A percentile compares a stretch with the other conserved stretches of the same genome.
phyloP scores from a whole-genome alignment of 1,140 invertebrate species.

The Galleria mellonella region DNA sequence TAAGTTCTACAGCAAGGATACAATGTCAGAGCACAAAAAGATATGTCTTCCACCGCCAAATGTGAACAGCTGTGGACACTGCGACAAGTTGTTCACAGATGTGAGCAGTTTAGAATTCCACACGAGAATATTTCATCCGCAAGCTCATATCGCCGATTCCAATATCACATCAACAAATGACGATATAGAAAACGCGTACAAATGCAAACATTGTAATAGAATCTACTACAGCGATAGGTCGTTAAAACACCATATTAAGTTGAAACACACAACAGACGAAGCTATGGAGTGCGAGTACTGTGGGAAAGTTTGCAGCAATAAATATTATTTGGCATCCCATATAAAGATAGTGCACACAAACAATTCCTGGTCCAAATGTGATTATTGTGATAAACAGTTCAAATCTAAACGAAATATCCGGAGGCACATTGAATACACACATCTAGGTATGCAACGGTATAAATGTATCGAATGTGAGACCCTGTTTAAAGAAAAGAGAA shows the following conservation, averaged over 20 bases:
- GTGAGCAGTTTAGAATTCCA: slow-evolving; percentile 51
- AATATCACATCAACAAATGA: slow-evolving; percentile 32
- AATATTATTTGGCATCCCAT: slow-evolving; percentile 45
- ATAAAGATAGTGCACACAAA: slow-evolving; percentile 42
- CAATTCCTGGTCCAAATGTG: slow-evolving; percentile 36
- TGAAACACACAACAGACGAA: slow-evolving; percentile 43
- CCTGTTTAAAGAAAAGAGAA: slow-evolving; percentile 52
- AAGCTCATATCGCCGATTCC: slow-evolving; percentile 34
- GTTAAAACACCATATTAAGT: slow-evolving; percentile 40
- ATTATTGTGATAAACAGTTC: slow-evolving; percentile 47
- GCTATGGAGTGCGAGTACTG: slow-evolving; percentile 34
- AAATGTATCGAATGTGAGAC: slow-evolving; percentile 54
- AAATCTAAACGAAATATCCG: slow-evolving; percentile 46
- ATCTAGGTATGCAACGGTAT: slow-evolving; percentile 42
- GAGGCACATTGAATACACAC: slow-evolving; percentile 43
- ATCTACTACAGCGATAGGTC: slow-evolving; percentile 48
- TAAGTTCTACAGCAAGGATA: slow-evolving; percentile 43
- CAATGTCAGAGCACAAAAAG: slow-evolving; percentile 35
- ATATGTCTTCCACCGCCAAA: slow-evolving; percentile 37
- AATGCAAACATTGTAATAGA: slow-evolving; percentile 34
- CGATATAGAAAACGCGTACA: slow-evolving; percentile 18
- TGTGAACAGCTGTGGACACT: slow-evolving; percentile 35
- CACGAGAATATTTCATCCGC: slow-evolving; percentile 42
- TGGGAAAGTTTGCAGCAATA: slow-evolving; percentile 43
- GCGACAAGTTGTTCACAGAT: slow-evolving; percentile 54